phyloP scores from a whole-genome alignment of 1,140 invertebrate genomes.

The Tenebrio molitor region DNA sequence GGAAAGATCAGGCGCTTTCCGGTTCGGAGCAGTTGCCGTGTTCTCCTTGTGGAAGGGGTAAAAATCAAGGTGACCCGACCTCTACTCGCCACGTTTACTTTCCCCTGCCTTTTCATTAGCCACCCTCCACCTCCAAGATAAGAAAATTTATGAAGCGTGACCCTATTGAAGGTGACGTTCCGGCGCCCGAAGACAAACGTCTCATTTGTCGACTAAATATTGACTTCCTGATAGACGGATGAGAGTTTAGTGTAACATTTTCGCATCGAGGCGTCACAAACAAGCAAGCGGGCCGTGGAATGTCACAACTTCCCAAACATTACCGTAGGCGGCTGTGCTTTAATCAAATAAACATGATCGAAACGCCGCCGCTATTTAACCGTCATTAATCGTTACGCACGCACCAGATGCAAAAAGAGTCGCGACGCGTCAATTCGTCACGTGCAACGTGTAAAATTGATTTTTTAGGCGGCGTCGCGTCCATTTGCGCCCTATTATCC shows the following conservation, averaged over 20 bases:
- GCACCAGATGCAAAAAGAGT: too few species aligned
- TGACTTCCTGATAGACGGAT: constrained; percentile 12
- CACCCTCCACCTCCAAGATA: constrained; percentile 3
- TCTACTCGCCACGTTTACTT: constrained; percentile 1
- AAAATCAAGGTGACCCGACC: too few species aligned
- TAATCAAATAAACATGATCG: constrained; percentile 11
- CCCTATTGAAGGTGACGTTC: constrained; percentile 38
- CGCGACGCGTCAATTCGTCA: constrained; percentile 1
- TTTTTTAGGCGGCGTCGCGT: neutral
- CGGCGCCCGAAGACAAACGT: constrained; percentile 28
- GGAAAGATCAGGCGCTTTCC: too few species aligned
- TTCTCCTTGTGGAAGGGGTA: too few species aligned
- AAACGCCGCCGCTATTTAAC: neutral
- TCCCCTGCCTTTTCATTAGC: constrained; percentile 21
- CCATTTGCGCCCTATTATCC: constrained; percentile 7
- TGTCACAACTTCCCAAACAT: neutral
- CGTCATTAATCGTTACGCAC: neutral
- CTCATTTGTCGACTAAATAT: constrained; percentile 34
- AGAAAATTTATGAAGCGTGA: constrained; percentile 28
- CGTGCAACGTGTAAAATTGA: neutral
- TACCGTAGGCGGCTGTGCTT: too few species aligned
- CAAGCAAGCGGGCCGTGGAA: neutral
- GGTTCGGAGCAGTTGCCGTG: too few species aligned
- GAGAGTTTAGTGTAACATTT: neutral
- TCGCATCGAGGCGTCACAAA: neutral